These are phyloP conservation scores for Myiotriccus ornatus DNA, from an alignment of 2,797 vertebrate genomes.

Conservation along the genomic window DNA sequence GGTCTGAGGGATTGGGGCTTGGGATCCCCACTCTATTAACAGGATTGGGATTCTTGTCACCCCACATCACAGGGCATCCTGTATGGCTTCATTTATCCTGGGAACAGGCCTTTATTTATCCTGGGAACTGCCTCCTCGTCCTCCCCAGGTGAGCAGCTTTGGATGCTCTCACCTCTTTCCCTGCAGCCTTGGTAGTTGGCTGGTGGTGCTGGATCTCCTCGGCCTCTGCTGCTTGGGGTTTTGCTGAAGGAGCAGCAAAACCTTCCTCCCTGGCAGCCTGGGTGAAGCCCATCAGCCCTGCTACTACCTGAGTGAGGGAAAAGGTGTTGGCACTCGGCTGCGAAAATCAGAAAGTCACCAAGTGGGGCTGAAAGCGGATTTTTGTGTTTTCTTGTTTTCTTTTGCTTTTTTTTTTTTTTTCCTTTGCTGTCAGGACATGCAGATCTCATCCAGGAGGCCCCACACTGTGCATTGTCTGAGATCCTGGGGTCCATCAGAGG, in stretches of 20 bases:
- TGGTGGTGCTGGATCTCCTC: background rate
- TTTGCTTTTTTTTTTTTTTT: background rate
- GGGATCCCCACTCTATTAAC: background rate
- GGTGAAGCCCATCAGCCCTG: background rate
- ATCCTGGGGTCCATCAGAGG: background rate
- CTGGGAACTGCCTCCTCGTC: background rate
- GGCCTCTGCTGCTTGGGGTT: background rate
- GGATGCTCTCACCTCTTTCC: background rate
- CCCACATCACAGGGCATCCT: background rate
- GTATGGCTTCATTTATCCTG: background rate
- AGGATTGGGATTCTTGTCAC: rapidly evolving
- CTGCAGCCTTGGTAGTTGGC: background rate
- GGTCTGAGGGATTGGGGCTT: rapidly evolving
- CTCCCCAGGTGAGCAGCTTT: background rate
- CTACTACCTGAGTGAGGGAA: background rate
- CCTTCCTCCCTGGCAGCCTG: background rate
- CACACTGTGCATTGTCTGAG: background rate
- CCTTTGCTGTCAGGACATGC: background rate
- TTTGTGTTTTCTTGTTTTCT: background rate
- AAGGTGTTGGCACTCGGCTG: background rate
- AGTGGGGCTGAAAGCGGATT: background rate
- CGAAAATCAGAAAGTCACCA: background rate
- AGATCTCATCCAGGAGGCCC: background rate
- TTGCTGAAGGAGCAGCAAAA: background rate
- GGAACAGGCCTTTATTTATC: background rate